Evolutionary conservation across 2,888 invertebrate genomes (phyloP), one percentile per base, ranked within the genome.

Genomic region (Vesta saturnalis): DNA sequence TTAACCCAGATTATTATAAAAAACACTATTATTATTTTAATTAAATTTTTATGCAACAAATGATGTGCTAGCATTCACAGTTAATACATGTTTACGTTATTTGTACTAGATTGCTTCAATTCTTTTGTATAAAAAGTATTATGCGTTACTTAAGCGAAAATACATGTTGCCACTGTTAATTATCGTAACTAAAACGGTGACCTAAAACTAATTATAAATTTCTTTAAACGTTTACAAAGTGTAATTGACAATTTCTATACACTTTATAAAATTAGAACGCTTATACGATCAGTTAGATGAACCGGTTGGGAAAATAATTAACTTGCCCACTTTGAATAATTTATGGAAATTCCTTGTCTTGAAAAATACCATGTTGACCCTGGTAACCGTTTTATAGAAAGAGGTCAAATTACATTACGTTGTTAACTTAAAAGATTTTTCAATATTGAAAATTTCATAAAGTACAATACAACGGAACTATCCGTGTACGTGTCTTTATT

Each of bases 271-370:
- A 64, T 47, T 59, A 54, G 64, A 59, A 54, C 64, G 54, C 14
- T 52, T 57, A 23, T 39, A 46, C 10, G 47, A 14, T 35, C 43
- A 64, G 59, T 54, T 59, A 52, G 12, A 21, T 49, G 18, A 63
- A 64, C 64, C 30, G 49, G 64, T 64, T 64, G 47, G 43, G 19
- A 19, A 64, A 61, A 64, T 49, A 22, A 63, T 56, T 63, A 63
- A 57, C 22, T n/a, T 63, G 57, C 3, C 63, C 47, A 63, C 63
- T 47, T 35, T 57, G 56, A 56, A 63, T 63, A 57, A 47, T 56
- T 54, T 58, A 49, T 30, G 22, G 15, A 39, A 57, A 64, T 64
- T 64, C 52, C 58, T 54, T 6, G 15, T 21, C 49, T 64, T 43
- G 54, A 58, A 30, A 52, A 64, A 49, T 35, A 58, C 16, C n/a